Evolutionary conservation across 2,888 invertebrate species (phyloP).

Genomic region (Schizaphis graminum): DNA sequence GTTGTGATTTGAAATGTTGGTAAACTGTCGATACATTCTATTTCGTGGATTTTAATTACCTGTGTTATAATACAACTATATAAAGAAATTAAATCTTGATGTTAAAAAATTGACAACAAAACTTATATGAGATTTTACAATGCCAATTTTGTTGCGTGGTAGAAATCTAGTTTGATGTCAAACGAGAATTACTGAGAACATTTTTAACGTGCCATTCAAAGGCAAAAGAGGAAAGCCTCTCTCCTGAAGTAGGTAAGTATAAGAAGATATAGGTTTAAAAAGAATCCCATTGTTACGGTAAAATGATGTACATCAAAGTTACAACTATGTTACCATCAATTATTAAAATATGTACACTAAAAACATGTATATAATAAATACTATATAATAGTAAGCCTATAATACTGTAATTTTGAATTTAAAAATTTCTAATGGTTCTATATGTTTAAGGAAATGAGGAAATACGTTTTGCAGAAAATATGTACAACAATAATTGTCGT

Average conservation of each 20-base stretch:
- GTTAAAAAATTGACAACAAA: not conserved
- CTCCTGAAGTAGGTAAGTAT: not conserved
- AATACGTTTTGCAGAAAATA: not conserved
- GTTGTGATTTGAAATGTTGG: not conserved
- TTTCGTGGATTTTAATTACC: not conserved
- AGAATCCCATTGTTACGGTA: constrained; percentile 14
- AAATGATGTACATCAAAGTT: constrained; percentile 12
- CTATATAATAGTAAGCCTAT: not conserved
- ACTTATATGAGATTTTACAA: not conserved
- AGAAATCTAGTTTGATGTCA: not conserved
- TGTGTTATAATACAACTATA: not conserved
- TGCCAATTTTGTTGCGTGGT: not conserved
- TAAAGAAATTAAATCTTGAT: not conserved
- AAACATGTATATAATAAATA: not conserved
- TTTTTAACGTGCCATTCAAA: constrained; percentile 5
- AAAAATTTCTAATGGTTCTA: not conserved
- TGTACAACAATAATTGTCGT: not conserved
- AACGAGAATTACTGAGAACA: not conserved
- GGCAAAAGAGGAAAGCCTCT: not conserved
- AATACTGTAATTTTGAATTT: not conserved
- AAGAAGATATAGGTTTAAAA: not conserved
- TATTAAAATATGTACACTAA: constrained; percentile 5
- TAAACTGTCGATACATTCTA: not conserved
- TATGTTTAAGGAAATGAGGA: not conserved
- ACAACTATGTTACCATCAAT: not conserved